Evolutionary conservation across 2,888 invertebrate genomes (phyloP).

Genomic region (Macaria liturata): DNA sequence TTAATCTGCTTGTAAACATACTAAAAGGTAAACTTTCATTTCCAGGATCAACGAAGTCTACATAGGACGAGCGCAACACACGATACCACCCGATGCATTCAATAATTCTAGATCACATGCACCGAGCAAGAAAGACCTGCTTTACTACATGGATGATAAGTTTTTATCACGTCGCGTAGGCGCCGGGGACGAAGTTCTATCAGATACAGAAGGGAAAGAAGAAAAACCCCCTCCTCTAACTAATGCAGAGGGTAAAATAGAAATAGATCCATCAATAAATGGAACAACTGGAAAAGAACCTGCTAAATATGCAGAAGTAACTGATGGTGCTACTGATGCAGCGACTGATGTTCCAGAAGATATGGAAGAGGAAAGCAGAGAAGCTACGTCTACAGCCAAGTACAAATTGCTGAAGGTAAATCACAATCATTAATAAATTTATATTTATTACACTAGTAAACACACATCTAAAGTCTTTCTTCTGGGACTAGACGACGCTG

Average conservation of each 20-base stretch:
- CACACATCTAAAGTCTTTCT: too few species aligned
- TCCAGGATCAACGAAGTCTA: conserved; percentile 14
- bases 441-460: too few species aligned
- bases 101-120: neutral
- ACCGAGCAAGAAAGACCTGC: conserved; percentile 37
- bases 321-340: too few species aligned
- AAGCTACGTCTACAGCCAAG: conserved; percentile 32
- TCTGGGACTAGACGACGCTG: too few species aligned
- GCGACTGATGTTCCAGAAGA: neutral
- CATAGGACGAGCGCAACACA: neutral
- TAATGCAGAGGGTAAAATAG: too few species aligned
- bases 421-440: too few species aligned
- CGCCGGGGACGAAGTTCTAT: neutral
- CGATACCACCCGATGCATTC: too few species aligned
- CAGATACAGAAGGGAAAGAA: neutral
- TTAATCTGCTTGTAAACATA: too few species aligned
- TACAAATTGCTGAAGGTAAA: conserved; percentile 50
- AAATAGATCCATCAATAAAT: too few species aligned
- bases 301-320: too few species aligned
- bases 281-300: too few species aligned
- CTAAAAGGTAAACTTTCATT: neutral
- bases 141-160: conserved; percentile 40
- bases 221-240: too few species aligned
- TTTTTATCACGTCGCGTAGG: conserved; percentile 6
- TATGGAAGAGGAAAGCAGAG: neutral